Evolutionary conservation across 2,113 vertebrate genomes (phyloP).

Genomic region (Corythaeola cristata): DNA sequence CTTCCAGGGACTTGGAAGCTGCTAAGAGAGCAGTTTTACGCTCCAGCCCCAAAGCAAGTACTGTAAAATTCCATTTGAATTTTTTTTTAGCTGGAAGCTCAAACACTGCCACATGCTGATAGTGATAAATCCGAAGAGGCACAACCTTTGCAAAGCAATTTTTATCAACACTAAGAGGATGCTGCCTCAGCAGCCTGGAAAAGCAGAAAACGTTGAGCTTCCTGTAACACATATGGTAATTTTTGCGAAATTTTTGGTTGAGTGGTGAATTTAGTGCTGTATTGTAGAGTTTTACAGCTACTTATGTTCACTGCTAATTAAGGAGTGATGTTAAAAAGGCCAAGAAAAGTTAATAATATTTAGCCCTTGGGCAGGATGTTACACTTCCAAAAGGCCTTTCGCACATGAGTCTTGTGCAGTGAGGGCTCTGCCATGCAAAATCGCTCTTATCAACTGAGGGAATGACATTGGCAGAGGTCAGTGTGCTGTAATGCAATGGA

Average conservation of each 20-base stretch:
- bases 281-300: background rate
- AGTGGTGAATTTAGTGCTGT: background rate
- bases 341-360: background rate
- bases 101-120: conserved; percentile 60
- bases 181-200: conserved; percentile 58
- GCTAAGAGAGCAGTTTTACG: conserved; percentile 55
- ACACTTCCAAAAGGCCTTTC: background rate
- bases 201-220: conserved; percentile 45
- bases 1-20: conserved; percentile 49
- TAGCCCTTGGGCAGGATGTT: background rate
- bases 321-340: background rate
- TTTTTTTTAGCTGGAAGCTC: conserved; percentile 61
- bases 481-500: background rate
- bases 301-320: conserved; percentile 23
- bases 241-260: background rate
- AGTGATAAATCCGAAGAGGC: conserved; percentile 71
- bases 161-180: conserved; percentile 63
- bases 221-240: conserved; percentile 35
- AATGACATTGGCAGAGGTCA: background rate
- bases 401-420: background rate
- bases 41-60: conserved; percentile 63
- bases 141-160: conserved; percentile 70
- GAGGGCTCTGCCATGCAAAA: background rate
- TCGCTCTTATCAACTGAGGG: background rate
- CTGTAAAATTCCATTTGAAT: conserved; percentile 71